Conservation (phyloP, 92 coral and sea anemone species). For the Anthopleura xanthogrammica region DNA sequence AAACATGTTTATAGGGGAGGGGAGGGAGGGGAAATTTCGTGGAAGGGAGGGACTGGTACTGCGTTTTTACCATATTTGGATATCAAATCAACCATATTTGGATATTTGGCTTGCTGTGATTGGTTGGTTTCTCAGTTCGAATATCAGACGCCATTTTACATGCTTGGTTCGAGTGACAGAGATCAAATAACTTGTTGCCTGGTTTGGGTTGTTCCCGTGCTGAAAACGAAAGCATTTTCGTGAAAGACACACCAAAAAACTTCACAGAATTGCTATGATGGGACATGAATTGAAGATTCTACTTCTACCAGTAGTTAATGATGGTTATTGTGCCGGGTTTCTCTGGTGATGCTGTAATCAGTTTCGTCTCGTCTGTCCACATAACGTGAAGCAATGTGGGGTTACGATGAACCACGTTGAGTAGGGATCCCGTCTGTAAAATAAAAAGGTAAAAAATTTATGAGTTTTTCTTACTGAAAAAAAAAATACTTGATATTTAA, state of each 20-base stretch:
- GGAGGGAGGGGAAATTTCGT: too few species aligned
- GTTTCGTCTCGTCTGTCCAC: constrained; percentile 74
- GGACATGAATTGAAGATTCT: neutral
- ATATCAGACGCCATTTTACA: neutral
- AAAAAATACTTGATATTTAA: too few species aligned
- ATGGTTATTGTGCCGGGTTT: constrained; percentile 65
- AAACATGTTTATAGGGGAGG: too few species aligned
- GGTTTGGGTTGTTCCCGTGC: constrained; percentile 48
- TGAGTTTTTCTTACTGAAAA: neutral
- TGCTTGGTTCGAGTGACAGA: neutral
- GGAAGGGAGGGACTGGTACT: neutral
- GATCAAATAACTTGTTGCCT: constrained; percentile 24
- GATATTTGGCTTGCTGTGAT: neutral
- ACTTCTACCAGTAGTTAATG: constrained; percentile 61
- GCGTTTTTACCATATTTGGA: neutral
- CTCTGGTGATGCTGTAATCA: constrained; percentile 70
- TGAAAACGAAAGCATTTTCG: constrained; percentile 16
- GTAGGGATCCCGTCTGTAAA: constrained; percentile 51
- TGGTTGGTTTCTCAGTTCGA: neutral
- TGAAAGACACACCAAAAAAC: neutral
- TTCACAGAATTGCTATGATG: neutral
- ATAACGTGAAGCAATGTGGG: constrained; percentile 61
- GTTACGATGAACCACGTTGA: constrained; percentile 64
- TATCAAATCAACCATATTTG: neutral
- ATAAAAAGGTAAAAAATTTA: neutral